Evolutionary conservation across 2,888 invertebrate species (phyloP), one percentile per base, ranked within the genome.

Genomic region (Drosophila neoperkinsi): DNA sequence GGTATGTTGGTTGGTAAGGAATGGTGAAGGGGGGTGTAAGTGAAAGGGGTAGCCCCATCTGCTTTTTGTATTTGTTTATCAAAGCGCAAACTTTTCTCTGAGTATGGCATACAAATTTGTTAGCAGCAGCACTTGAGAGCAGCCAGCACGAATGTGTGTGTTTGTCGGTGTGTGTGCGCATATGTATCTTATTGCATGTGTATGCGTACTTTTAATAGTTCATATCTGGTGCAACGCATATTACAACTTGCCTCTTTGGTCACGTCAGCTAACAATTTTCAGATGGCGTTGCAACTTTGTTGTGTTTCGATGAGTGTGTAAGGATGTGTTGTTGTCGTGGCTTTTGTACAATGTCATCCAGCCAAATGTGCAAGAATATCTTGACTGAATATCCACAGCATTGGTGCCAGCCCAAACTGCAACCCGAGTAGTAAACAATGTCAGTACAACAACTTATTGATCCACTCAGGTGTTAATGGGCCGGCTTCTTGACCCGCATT

Each of bases 41-140:
- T 55, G 55, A 59, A 63, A 38, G 21, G 21, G 13, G 46, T 13
- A 13, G 46, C 55, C 36, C 38, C 82, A 70, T 76, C 70, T 59
- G 56, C 55, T 72, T 79, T 82, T 85, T 85, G 81, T 85, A 79
- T 86, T 86, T 85, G 85, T 77, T 85, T 85, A 86, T 79, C 82
- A 84, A 85, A 86, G 87, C 84, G 87, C 81, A 72, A 85, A 76
- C 84, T 85, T 82, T 84, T 67, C 66, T 34, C 57, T 36, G 65
- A 62, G 59, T 56, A 58, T 59, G 50, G 38, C 57, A n/a, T 49
- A 69, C 80, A 83, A 82, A 77, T 77, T 84, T 84, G 78, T 71
- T 74, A 69, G 52, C 82, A 82, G 79, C 79, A 81, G 76, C 77
- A 84, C 78, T 84, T 83, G 59, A 79, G 75, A 65, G 71, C 69